phyloP scores from a whole-genome alignment of 2,888 invertebrate genomes.

The Acronicta alni region DNA sequence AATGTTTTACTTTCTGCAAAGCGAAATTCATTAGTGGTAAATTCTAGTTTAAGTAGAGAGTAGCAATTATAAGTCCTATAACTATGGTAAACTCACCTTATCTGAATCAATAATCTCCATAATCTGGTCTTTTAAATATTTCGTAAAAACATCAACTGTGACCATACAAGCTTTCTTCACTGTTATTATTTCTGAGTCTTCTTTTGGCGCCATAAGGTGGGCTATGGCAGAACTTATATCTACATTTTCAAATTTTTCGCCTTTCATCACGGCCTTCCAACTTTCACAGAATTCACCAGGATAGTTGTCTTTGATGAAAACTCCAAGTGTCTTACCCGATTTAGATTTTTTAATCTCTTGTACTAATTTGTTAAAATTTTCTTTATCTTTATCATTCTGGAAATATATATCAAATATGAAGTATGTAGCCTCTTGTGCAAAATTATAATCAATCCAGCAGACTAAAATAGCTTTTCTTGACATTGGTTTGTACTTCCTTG shows the following conservation, averaged over 20 bases:
- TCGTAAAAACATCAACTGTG: conserved; percentile 98
- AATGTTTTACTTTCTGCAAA: conserved; percentile 97
- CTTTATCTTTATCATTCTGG: conserved; percentile 96
- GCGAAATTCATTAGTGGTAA: neutral
- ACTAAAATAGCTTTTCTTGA: conserved; percentile 14
- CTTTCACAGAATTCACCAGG: conserved; percentile 97
- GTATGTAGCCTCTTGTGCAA: neutral
- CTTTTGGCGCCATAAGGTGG: conserved; percentile 97
- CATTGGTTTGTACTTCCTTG: neutral
- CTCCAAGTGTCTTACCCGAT: conserved; percentile 96
- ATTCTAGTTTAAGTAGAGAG: neutral
- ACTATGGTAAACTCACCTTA: conserved; percentile 88
- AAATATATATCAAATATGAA: conserved; percentile 49
- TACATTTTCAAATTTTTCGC: conserved; percentile 94
- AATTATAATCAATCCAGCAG: conserved; percentile 17
- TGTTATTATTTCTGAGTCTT: conserved; percentile 96
- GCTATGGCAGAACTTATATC: conserved; percentile 96
- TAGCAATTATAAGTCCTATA: neutral
- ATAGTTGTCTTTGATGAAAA: conserved; percentile 97
- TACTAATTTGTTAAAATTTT: conserved; percentile 94
- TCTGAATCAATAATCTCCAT: conserved; percentile 99
- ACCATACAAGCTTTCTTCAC: conserved; percentile 98
- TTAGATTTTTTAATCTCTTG: conserved; percentile 96
- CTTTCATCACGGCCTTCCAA: conserved; percentile 95
- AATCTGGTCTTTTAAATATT: conserved; percentile 98